phyloP scores from a whole-genome alignment of 2,888 invertebrate species.

The Heteromurus nitidus region DNA sequence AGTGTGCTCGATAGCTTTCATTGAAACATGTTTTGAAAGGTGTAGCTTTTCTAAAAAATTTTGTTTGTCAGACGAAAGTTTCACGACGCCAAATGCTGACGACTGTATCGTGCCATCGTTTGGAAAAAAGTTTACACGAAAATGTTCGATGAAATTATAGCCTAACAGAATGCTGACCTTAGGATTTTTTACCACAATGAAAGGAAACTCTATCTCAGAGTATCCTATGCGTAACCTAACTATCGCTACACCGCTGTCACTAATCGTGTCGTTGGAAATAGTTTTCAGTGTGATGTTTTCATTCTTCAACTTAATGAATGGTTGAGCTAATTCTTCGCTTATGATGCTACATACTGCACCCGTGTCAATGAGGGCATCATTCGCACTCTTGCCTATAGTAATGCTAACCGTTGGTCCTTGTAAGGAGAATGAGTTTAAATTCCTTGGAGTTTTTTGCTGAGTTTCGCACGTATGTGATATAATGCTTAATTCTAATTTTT shows the following conservation, averaged over 20 bases:
- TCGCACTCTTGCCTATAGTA: neutral
- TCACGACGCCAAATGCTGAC: neutral
- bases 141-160: constrained; percentile 15
- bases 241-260: constrained; percentile 1
- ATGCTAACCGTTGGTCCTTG: constrained; percentile 1
- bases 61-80: neutral
- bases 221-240: neutral
- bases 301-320: neutral
- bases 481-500: no score
- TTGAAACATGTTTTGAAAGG: no score
- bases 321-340: neutral
- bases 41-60: constrained; percentile 17
- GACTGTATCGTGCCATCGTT: neutral
- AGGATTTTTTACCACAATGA: neutral
- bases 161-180: constrained; percentile 14
- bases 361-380: neutral
- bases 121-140: neutral
- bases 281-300: neutral
- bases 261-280: neutral
- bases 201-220: neutral
- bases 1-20: neutral
- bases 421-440: neutral
- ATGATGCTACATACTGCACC: neutral
- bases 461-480: no score
- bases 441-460: neutral